Percentiles rank a stretch among this genome's conserved stretches.
Evolutionary conservation across 2,888 invertebrate species (phyloP).

Genomic region (Keiferia lycopersicella): DNA sequence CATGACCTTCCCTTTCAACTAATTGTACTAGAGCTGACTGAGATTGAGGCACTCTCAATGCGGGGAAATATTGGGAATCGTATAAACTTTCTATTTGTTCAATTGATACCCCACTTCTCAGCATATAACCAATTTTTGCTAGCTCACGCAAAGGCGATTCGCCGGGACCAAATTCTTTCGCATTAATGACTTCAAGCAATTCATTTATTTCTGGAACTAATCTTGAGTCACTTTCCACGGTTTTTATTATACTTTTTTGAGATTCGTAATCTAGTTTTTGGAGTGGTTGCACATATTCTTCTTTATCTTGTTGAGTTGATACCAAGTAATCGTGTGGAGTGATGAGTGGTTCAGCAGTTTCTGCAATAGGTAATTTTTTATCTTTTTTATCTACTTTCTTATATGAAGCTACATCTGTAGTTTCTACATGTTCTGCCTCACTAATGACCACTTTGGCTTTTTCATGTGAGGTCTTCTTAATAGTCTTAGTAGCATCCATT

Average conservation of each 20-base stretch:
- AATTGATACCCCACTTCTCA: slow-evolving; percentile 88
- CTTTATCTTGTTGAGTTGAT: slow-evolving; percentile 80
- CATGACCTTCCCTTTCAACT: slow-evolving; percentile 91
- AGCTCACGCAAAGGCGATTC: slow-evolving; percentile 89
- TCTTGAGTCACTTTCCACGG: slow-evolving; percentile 77
- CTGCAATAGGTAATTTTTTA: slow-evolving; percentile 58
- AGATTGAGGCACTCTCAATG: slow-evolving; percentile 89
- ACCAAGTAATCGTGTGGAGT: slow-evolving; percentile 81
- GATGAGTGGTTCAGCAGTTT: slow-evolving; percentile 74
- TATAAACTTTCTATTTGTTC: slow-evolving; percentile 90
- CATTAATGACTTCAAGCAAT: slow-evolving; percentile 86
- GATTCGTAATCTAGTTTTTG: slow-evolving; percentile 80
- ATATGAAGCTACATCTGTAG: slow-evolving; percentile 82
- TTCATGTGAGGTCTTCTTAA: slow-evolving; percentile 61
- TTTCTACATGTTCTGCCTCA: slow-evolving; percentile 81
- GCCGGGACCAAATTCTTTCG: slow-evolving; percentile 90
- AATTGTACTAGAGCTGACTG: slow-evolving; percentile 92
- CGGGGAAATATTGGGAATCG: slow-evolving; percentile 89
- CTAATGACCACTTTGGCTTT: slow-evolving; percentile 79
- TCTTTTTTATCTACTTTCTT: slow-evolving; percentile 83
- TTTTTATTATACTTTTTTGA: slow-evolving; percentile 77
- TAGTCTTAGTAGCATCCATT: slow-evolving; percentile 80
- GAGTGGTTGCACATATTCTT: slow-evolving; percentile 76
- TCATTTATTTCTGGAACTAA: slow-evolving; percentile 89
- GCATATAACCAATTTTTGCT: slow-evolving; percentile 89